These are phyloP conservation scores for Sminthurinus signatus DNA, from an alignment of 1,140 invertebrate genomes.

Conservation along the genomic window DNA sequence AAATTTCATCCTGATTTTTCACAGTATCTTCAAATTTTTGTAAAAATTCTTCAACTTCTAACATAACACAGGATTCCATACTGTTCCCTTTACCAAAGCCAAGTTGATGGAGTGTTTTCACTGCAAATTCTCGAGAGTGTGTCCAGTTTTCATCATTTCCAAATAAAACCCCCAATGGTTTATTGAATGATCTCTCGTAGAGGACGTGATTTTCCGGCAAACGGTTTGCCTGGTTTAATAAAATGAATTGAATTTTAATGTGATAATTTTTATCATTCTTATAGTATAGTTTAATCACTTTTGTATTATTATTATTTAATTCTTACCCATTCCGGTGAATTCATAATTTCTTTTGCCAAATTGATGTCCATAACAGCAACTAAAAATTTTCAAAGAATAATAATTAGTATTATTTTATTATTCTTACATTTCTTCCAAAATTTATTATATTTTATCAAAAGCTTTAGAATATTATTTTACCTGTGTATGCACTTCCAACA, in stretches of 20 bases:
- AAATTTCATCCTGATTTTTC: too few relatives aligned
- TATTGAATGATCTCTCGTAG: conserved; percentile 20
- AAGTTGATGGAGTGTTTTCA: conserved; percentile 14
- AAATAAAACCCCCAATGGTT: conserved; percentile 27
- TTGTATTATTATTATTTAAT: too few relatives aligned
- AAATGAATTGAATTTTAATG: too few relatives aligned
- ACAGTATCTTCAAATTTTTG: not conserved
- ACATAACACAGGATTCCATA: conserved; percentile 15
- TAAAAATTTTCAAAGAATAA: not conserved
- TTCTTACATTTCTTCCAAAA: too few relatives aligned
- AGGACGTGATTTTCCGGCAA: not conserved
- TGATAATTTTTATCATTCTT: too few relatives aligned
- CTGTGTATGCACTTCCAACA: not conserved
- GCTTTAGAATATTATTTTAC: too few relatives aligned
- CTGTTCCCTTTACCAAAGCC: conserved; percentile 27
- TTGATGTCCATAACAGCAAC: conserved; percentile 27
- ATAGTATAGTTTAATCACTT: too few relatives aligned
- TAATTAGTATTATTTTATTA: not conserved
- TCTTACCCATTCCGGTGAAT: conserved; percentile 19
- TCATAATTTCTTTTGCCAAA: conserved; percentile 24
- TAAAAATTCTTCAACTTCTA: conserved; percentile 11
- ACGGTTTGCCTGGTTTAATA: too few relatives aligned
- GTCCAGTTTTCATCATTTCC: conserved; percentile 11
- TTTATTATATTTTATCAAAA: too few relatives aligned
- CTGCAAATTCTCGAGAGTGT: conserved; percentile 16